Base-by-base conservation (phyloP, 2,797 vertebrate genomes). In the Halcyon chelicuti region DNA sequence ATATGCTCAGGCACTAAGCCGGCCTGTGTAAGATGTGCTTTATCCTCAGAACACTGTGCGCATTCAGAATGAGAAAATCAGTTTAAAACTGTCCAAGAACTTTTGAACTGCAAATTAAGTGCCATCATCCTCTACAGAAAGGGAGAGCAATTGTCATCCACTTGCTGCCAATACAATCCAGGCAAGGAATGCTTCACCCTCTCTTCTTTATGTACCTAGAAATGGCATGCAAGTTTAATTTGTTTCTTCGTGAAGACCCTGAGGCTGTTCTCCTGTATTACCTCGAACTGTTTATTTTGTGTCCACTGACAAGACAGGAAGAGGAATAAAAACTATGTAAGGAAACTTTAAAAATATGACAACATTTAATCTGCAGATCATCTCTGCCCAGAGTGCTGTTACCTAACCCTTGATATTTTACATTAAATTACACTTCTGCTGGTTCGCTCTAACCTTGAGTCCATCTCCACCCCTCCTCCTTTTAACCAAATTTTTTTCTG, bases 61-160 rank as follows among this genome's bases (percentile, higher is more conserved):
- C 91, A 70, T 90, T 90, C 79, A 86, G 62, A 86, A 93, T 76
- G 73, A 84, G 70, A 84, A 91, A 91, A 94, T 72, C 57, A 90
- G 62, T 94, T 91, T 86, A 55, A 94, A 95, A 96, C 58, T 87
- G 39, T 22, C 47, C 2, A 4, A 94, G 87, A 94, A 86, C 57
- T 88, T 84, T 80, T 92, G 82, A 95, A 90, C 63, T 57, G 79
- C 42, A 73, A 62, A 91, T 91, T 92, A 96, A 86, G 78, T 84
- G 90, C 67, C 40, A 57, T 78, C 88, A 77, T 47, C 31, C 72
- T 88, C 57, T 47, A 31, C 62, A 92, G 44, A 86, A 89, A 52
- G 28, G 60, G 63, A 89, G 31, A 93, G 40, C 15, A 29, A 81
- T 84, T 95, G 85, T 63, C 57, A 57, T 58, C 63, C 14, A 2